Conservation (phyloP, 2,888 invertebrate genomes). For the Margaritifera margaritifera region DNA sequence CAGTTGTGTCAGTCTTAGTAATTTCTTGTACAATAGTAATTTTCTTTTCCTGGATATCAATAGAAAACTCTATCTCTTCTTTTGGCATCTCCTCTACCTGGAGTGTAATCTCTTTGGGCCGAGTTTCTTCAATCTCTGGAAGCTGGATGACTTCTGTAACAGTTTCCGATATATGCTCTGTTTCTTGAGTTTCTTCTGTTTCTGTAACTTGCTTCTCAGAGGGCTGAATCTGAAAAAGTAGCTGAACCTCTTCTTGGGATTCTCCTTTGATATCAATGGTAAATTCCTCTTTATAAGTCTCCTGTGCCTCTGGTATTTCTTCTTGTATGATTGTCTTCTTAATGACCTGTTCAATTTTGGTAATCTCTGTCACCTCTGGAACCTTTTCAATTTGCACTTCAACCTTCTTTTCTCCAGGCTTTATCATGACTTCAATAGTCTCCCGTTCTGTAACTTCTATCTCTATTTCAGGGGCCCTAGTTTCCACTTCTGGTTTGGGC, state of each 20-base stretch:
- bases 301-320: slow-evolving; percentile 34
- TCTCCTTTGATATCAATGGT: slow-evolving; percentile 48
- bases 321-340: slow-evolving; percentile 29
- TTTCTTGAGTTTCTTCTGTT: slow-evolving; percentile 35
- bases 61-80: slow-evolving; percentile 40
- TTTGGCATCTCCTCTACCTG: slow-evolving; percentile 41
- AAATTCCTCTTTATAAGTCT: slow-evolving; percentile 50
- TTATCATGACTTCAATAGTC: slow-evolving; percentile 46
- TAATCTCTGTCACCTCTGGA: slow-evolving; percentile 40
- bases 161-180: slow-evolving; percentile 26
- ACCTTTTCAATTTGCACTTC: slow-evolving; percentile 36
- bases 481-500: slow-evolving; percentile 37
- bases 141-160: slow-evolving; percentile 35
- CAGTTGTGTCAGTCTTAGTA: slow-evolving; percentile 34
- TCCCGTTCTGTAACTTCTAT: slow-evolving; percentile 44
- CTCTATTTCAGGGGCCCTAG: slow-evolving; percentile 45
- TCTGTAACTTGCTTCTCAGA: slow-evolving; percentile 44
- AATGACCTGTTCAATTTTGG: slow-evolving; percentile 38
- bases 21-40: slow-evolving; percentile 40
- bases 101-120: slow-evolving; percentile 36
- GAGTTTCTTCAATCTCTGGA: slow-evolving; percentile 41
- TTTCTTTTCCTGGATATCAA: slow-evolving; percentile 35
- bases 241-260: slow-evolving; percentile 56
- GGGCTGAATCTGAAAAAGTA: slow-evolving; percentile 53
- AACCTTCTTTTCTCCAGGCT: slow-evolving; percentile 40